A percentile compares a stretch with the other conserved stretches of the same genome.
These are phyloP conservation scores for Timema podura DNA, from an alignment of 2,888 invertebrate species.

Conservation along the genomic window DNA sequence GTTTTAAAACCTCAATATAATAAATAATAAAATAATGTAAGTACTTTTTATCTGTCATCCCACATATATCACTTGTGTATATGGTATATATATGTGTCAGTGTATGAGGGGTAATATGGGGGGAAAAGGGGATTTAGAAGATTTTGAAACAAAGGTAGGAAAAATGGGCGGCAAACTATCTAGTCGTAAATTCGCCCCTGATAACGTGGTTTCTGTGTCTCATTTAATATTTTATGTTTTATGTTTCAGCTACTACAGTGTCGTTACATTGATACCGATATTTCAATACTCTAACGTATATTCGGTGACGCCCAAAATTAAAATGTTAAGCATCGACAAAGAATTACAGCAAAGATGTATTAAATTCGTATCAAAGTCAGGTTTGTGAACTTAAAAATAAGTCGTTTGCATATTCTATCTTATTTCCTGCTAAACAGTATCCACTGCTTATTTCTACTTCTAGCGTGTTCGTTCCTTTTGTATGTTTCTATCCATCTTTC, in stretches of 20 bases:
- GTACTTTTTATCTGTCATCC: too few species aligned
- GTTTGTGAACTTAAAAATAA: conserved; percentile 44
- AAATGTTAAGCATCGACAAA: conserved; percentile 61
- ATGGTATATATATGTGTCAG: too few species aligned
- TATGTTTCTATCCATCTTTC: too few species aligned
- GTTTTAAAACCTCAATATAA: too few species aligned
- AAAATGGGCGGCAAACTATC: too few species aligned
- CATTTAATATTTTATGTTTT: conserved; percentile 18
- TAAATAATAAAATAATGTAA: too few species aligned
- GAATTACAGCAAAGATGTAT: conserved; percentile 69
- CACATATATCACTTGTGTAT: too few species aligned
- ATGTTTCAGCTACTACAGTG: conserved; percentile 58
- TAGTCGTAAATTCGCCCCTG: too few species aligned
- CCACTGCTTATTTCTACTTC: too few species aligned
- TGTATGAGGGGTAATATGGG: too few species aligned
- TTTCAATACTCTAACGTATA: conserved; percentile 85
- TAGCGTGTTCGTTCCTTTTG: not conserved
- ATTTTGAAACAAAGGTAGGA: too few species aligned
- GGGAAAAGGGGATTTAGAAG: too few species aligned
- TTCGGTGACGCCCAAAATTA: conserved; percentile 69
- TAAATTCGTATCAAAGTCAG: conserved; percentile 63
- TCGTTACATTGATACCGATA: conserved; percentile 71
- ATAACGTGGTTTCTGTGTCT: not conserved
- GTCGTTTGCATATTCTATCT: not conserved
- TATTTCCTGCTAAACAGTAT: not conserved